These are phyloP conservation scores for Pseudachorutes palmiensis DNA, from an alignment of 1,140 invertebrate species.

Conservation along the genomic window DNA sequence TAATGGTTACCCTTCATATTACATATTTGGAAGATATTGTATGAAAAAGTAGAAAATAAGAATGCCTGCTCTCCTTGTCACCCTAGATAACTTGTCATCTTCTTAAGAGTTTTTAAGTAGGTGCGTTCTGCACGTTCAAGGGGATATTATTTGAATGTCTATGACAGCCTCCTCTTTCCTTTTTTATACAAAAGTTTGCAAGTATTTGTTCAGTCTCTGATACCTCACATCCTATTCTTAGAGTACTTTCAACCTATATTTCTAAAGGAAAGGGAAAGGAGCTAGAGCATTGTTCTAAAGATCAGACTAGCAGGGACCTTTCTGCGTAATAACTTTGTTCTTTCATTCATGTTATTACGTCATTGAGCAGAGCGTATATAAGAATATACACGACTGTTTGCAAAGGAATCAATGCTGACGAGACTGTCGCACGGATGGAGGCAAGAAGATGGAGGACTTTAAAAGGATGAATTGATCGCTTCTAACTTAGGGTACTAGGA, in stretches of 20 bases:
- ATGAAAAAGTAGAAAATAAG: neutral
- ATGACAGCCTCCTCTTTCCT: neutral
- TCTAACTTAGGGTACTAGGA: too few relatives aligned
- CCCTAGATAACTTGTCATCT: neutral
- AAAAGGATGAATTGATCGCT: conserved; percentile 17
- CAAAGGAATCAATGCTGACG: conserved; percentile 31
- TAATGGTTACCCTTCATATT: neutral
- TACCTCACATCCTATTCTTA: neutral
- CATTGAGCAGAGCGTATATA: too few relatives aligned
- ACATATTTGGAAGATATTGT: neutral
- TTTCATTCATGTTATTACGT: too few relatives aligned
- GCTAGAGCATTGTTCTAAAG: conserved; percentile 22
- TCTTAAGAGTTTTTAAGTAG: conserved; percentile 9
- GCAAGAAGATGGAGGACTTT: conserved; percentile 21
- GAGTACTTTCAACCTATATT: neutral
- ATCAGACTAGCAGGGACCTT: conserved; percentile 13
- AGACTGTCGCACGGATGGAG: conserved; percentile 24
- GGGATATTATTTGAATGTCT: neutral
- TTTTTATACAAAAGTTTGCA: neutral
- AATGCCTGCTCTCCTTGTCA: neutral
- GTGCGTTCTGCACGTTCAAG: neutral
- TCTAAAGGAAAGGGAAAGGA: neutral
- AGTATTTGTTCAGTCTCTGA: too few relatives aligned
- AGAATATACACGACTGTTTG: conserved; percentile 17
- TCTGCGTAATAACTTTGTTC: conserved; percentile 29